A percentile compares a stretch with the other conserved stretches of the same genome.
These are phyloP conservation scores for Polia nebulosa DNA, from an alignment of 2,888 invertebrate genomes.

Conservation along the genomic window DNA sequence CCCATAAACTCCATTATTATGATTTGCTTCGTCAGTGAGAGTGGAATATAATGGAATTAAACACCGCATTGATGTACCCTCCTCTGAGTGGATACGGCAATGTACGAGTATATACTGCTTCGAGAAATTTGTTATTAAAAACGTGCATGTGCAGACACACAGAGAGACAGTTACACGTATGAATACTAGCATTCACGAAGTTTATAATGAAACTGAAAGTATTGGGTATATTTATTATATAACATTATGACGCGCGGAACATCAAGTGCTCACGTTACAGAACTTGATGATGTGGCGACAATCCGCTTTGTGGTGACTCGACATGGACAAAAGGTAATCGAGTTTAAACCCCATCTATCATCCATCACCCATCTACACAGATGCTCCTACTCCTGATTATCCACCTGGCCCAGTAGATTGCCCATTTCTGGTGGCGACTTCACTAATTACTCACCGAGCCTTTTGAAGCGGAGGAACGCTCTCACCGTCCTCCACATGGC, in stretches of 20 bases:
- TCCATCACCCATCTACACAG: no score
- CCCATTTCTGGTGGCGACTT: not conserved
- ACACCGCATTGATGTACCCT: not conserved
- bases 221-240: no score
- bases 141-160: constrained; percentile 4
- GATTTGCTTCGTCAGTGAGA: constrained; percentile 35
- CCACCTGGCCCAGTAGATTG: not conserved
- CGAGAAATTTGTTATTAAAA: constrained; percentile 27
- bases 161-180: constrained; percentile 2
- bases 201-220: constrained; percentile 8
- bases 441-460: constrained; percentile 77
- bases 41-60: constrained; percentile 31
- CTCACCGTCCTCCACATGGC: constrained; percentile 66
- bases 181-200: constrained; percentile 5
- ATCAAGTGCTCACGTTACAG: not conserved
- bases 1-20: constrained; percentile 24
- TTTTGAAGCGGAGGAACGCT: constrained; percentile 70
- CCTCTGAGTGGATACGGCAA: not conserved
- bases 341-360: not conserved
- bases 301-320: constrained; percentile 2
- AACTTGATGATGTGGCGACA: constrained; percentile 1
- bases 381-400: no score
- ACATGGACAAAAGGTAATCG: not conserved
- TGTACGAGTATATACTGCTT: not conserved
- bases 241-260: not conserved